A percentile compares a stretch with the other conserved stretches of the same genome.
Evolutionary conservation across 2,113 vertebrate species (phyloP).

Genomic region (Cryptomyrus ogoouensis): DNA sequence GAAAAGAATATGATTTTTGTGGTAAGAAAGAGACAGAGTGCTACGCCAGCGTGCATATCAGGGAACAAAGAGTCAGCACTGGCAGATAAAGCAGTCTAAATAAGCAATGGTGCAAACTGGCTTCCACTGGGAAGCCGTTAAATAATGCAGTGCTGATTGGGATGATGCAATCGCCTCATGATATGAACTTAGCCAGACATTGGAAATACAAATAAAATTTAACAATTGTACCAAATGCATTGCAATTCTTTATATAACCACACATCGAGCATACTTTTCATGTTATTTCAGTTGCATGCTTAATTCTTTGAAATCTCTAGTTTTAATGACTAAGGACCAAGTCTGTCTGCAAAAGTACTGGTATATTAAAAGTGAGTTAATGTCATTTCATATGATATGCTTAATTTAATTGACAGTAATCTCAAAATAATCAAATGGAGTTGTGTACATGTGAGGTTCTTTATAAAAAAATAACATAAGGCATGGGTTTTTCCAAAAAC

Average conservation of each 20-base stretch:
- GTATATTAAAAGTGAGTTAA: neutral
- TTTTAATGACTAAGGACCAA: neutral
- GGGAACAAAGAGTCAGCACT: neutral
- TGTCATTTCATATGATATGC: neutral
- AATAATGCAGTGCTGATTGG: neutral
- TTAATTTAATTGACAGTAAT: neutral
- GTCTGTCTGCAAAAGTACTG: neutral
- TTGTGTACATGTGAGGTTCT: neutral
- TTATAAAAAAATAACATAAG: neutral
- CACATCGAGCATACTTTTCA: neutral
- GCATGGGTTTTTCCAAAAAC: neutral
- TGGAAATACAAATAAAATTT: neutral
- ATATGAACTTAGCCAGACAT: neutral
- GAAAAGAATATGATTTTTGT: neutral
- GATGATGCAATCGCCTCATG: neutral
- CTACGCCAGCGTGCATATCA: neutral
- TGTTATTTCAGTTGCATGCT: neutral
- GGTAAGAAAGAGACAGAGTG: neutral
- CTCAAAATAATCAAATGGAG: neutral
- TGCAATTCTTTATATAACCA: neutral
- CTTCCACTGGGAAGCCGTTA: neutral
- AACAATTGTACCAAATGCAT: neutral
- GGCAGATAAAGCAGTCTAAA: conserved; percentile 11
- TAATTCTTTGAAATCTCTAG: neutral
- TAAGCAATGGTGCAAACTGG: conserved; percentile 16